A percentile compares a stretch with the other conserved stretches of the same genome.
Conservation (phyloP, 2,113 vertebrate genomes). For the Nymphicus hollandicus region DNA sequence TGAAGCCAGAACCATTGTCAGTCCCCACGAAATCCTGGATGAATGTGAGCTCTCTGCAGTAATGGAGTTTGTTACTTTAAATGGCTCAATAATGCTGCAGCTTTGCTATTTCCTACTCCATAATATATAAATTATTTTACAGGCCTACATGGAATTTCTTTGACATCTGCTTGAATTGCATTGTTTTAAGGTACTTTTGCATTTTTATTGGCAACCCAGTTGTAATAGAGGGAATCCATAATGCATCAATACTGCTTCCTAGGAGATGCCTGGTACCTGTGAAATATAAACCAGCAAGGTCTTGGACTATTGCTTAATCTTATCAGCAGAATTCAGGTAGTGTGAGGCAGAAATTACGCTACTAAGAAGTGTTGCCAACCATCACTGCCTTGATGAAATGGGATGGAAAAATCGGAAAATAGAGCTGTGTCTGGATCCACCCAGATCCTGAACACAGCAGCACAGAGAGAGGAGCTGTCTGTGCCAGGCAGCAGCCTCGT, state of each 20-base stretch:
- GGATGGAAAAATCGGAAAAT: conserved; percentile 21
- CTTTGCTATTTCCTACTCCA: neutral
- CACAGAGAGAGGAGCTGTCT: neutral
- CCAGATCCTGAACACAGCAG: neutral
- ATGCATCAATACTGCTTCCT: neutral
- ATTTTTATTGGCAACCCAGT: conserved; percentile 38
- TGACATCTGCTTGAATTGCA: neutral
- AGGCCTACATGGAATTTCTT: neutral
- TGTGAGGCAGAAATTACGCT: conserved; percentile 7
- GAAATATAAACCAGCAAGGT: conserved; percentile 34
- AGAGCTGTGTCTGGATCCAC: neutral
- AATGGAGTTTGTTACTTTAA: neutral
- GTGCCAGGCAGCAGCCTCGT: neutral
- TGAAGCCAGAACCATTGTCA: neutral
- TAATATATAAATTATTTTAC: neutral
- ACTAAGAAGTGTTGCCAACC: conserved; percentile 8
- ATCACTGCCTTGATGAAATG: neutral
- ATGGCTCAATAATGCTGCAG: neutral
- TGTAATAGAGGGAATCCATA: neutral
- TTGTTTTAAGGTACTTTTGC: conserved; percentile 47
- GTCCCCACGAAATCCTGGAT: neutral
- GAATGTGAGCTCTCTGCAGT: neutral
- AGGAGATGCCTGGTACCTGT: neutral
- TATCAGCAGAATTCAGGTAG: conserved; percentile 36
- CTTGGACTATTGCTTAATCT: conserved; percentile 9